Conservation (phyloP, 2,113 vertebrate genomes). For the Ageneiosus marmoratus region DNA sequence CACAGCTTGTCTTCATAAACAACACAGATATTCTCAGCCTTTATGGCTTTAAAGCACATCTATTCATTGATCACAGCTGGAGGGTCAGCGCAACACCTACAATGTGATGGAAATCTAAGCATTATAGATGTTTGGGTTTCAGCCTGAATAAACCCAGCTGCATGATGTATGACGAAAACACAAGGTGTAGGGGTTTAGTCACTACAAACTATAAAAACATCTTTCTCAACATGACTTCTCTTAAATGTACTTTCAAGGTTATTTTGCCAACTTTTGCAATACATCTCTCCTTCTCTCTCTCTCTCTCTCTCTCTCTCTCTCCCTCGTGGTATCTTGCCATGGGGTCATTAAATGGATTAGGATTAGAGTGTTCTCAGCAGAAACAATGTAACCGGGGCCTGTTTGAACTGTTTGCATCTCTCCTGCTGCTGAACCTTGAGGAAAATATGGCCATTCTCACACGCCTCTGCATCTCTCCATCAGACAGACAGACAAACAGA, state of each 20-base stretch:
- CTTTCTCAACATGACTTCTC: slow-evolving; percentile 22
- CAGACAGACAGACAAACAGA: slow-evolving; percentile 15
- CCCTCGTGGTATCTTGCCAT: background rate
- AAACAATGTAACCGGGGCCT: slow-evolving; percentile 22
- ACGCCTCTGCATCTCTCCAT: slow-evolving; percentile 3
- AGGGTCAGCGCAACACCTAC: slow-evolving; percentile 30
- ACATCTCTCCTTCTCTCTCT: background rate
- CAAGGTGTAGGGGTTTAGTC: background rate
- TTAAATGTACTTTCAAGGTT: background rate
- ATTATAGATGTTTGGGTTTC: slow-evolving; percentile 26
- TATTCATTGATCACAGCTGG: slow-evolving; percentile 31
- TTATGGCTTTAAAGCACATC: slow-evolving; percentile 12
- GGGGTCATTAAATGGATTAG: slow-evolving; percentile 37
- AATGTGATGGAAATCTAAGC: slow-evolving; percentile 22
- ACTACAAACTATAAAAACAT: slow-evolving; percentile 27
- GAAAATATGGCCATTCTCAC: slow-evolving; percentile 12
- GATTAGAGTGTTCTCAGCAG: slow-evolving; percentile 17
- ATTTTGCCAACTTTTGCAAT: background rate
- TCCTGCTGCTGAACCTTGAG: background rate
- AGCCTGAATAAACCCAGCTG: background rate
- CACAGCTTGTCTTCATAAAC: slow-evolving; percentile 41
- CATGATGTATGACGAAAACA: slow-evolving; percentile 19
- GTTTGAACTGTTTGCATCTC: background rate
- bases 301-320: background rate
- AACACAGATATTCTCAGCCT: slow-evolving; percentile 18